Evolutionary conservation across 92 coral and sea anemone genomes (phyloP).

Genomic region (Zoanthus solanderi): DNA sequence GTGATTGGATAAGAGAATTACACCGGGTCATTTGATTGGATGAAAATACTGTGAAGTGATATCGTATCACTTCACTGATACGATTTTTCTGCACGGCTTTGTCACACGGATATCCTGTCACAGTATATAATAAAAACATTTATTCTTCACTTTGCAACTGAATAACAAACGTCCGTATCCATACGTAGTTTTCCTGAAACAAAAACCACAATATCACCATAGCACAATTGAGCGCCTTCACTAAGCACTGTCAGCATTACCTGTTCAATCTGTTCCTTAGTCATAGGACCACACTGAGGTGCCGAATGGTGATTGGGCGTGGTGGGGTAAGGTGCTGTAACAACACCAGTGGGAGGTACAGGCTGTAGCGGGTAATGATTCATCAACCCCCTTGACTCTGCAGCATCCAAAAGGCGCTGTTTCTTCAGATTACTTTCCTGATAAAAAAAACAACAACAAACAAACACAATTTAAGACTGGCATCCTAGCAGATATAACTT

Average conservation of each 20-base stretch:
- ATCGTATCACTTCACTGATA: too few species aligned
- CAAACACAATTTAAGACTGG: neutral
- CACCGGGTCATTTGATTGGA: too few species aligned
- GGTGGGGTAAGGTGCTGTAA: conserved; percentile 33
- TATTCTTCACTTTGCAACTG: too few species aligned
- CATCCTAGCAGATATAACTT: neutral
- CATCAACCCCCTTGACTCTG: conserved; percentile 26
- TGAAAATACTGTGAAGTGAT: too few species aligned
- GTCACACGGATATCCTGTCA: too few species aligned
- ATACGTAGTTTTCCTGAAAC: too few species aligned
- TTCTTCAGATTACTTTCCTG: conserved; percentile 29
- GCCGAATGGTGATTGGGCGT: conserved; percentile 7
- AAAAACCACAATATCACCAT: neutral
- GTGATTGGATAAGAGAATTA: too few species aligned
- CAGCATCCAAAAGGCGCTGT: conserved; percentile 21
- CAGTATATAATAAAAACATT: too few species aligned
- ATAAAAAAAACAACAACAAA: neutral
- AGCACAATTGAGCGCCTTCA: neutral
- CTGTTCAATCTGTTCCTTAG: conserved; percentile 31
- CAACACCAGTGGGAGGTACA: neutral
- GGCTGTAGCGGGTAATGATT: neutral
- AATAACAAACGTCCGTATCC: too few species aligned
- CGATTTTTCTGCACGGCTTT: too few species aligned
- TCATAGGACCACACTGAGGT: conserved; percentile 37
- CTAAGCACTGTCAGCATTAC: neutral